Evolutionary conservation across 1,140 invertebrate species (phyloP), one percentile per base, ranked within the genome.

Genomic region (Steinernema feltiae): DNA sequence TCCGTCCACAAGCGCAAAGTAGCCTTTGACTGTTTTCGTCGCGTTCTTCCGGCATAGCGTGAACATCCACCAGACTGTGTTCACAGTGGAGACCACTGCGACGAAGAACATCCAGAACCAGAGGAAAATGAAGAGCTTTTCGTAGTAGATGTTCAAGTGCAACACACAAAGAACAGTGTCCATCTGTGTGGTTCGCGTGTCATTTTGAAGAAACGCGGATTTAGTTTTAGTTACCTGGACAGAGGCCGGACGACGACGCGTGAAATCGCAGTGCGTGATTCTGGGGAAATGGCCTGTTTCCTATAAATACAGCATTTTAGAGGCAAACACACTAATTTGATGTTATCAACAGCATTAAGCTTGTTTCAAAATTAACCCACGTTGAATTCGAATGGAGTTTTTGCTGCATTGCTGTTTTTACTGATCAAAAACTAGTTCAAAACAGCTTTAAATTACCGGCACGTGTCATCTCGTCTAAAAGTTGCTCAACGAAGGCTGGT

Each of bases 81-180:
- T 85, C 0, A 74, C 30, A 35, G 79, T 79, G 69, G 81, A 84
- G 15, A 86, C 80, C 7, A 82, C 41, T 1, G 82, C 72, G 17
- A 87, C 81, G 78, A 87, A 87, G 18, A 86, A 77, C 73, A 87
- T 84, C 87, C 87, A 87, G 77, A 87, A 87, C 85, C 86, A 87
- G 24, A 87, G 74, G 76, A 87, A 88, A 24, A 88, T 79, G 71
- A 87, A 83, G 32, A 87, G 76, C 71, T 88, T 87, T 74, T 87
- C 87, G 77, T 87, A 88, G 79, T 87, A 88, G 32, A 87, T 84
- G 75, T 87, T 87, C 18, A 87, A 80, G 7, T 84, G 84, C 15
- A 87, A 77, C 7, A 87, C 87, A 71, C 87, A 87, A 48, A 86
- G 83, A 17, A 87, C 87, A n/a, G 87, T 87, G 79, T 87, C 83